Percentiles rank a stretch among this genome's conserved stretches.
Evolutionary conservation across 2,113 vertebrate species (phyloP).

Genomic region (Ciconia maguari): DNA sequence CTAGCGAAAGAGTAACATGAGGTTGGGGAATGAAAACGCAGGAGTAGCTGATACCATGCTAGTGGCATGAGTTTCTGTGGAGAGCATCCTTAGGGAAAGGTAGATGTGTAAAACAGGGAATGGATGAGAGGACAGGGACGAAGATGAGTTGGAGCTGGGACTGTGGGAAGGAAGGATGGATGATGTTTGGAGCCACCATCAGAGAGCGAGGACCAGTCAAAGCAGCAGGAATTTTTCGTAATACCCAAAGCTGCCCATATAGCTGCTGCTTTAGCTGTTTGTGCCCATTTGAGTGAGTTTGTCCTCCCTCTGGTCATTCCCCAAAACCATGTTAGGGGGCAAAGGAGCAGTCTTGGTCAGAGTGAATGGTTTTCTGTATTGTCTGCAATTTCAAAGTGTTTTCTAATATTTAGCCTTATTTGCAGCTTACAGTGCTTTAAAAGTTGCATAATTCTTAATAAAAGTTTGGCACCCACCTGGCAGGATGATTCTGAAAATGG

Average conservation of each 20-base stretch:
- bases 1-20: background rate
- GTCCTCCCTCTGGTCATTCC: background rate
- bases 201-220: background rate
- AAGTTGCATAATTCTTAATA: background rate
- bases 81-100: background rate
- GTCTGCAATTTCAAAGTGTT: background rate
- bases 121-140: background rate
- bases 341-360: background rate
- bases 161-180: background rate
- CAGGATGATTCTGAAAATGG: background rate
- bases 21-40: background rate
- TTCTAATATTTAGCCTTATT: background rate
- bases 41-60: background rate
- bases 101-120: background rate
- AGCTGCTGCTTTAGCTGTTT: background rate
- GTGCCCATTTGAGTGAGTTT: background rate
- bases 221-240: background rate
- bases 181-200: background rate
- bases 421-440: background rate
- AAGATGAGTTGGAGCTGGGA: background rate
- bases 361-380: background rate
- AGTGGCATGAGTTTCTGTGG: background rate
- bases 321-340: accelerated
- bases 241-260: background rate
- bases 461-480: background rate